Base-by-base conservation (phyloP, 2,888 invertebrate species). In the Drosophila emarginata region DNA sequence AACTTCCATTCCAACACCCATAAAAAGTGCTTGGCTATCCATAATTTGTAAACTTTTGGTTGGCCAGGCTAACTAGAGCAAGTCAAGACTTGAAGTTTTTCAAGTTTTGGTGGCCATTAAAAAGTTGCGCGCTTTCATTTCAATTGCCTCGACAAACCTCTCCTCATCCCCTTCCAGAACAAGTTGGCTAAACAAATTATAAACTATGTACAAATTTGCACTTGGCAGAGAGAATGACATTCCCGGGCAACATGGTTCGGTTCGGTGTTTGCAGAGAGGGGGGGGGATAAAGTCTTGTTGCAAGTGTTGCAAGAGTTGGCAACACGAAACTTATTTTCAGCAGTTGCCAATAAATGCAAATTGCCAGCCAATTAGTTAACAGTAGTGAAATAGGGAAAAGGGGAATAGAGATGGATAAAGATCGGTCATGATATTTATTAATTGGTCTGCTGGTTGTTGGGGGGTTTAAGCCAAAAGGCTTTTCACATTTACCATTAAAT, bases 71-170 rank as follows among this genome's bases (percentile, higher is more conserved):
- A 67, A 79, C 66, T 65, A 37, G 65, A 39, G 23, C 67, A 32
- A 18, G 67, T 39, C 45, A 45, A 45, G 21, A 21, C 52, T 40
- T 40, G 61, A 51, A 74, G 70, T 76, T 74, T 45, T 61, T 60
- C 64, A 74, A 86, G 76, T 72, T 76, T 52, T 23, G 57, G 50
- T 78, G 74, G 77, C 87, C 85, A 88, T 88, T 86, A 87, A 86
- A 88, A 86, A 88, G 87, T 86, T 86, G 72, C 73, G 77, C 78
- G 58, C 76, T 84, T 79, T 77, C 77, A 80, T 87, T 85, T 88
- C 77, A 83, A 86, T 88, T 86, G 88, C 72, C 45, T 21, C 45
- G 45, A 45, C 40, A 52, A 21, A 39, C 60, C 36, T 14, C 26
- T 4, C 2, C 28, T 4, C 4, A 11, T 4, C 21, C 12, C 11